Percentiles rank a stretch among this genome's conserved stretches.
Conservation (phyloP, 2,113 vertebrate genomes). For the Buteo buteo region DNA sequence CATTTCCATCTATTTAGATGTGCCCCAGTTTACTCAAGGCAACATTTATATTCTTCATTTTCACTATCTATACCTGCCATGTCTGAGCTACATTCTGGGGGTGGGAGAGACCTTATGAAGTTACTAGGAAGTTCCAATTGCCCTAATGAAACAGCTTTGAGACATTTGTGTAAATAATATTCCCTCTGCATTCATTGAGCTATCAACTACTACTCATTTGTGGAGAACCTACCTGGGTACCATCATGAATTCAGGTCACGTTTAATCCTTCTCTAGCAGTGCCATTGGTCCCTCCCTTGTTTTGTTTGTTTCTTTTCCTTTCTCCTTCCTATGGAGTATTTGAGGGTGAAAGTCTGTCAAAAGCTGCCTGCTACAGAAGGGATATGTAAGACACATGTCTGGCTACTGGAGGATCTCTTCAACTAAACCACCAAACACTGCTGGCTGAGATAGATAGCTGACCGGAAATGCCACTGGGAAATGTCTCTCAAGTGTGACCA, state of each 20-base stretch:
- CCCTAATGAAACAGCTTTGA: background rate
- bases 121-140: background rate
- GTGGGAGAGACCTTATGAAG: background rate
- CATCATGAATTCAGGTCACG: background rate
- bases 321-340: background rate
- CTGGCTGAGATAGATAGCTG: background rate
- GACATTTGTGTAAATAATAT: background rate
- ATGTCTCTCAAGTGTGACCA: background rate
- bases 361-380: background rate
- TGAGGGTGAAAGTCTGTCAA: background rate
- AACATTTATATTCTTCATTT: background rate
- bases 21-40: background rate
- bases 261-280: background rate
- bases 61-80: background rate
- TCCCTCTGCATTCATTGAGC: background rate
- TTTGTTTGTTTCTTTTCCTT: too few species aligned
- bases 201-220: background rate
- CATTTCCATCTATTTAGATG: background rate
- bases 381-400: accelerated
- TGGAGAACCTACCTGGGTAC: background rate
- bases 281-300: background rate
- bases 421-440: background rate
- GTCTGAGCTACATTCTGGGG: background rate
- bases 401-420: background rate
- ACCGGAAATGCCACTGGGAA: background rate